Conservation (phyloP, 2,888 invertebrate species). For the Antheraea assamensis region DNA sequence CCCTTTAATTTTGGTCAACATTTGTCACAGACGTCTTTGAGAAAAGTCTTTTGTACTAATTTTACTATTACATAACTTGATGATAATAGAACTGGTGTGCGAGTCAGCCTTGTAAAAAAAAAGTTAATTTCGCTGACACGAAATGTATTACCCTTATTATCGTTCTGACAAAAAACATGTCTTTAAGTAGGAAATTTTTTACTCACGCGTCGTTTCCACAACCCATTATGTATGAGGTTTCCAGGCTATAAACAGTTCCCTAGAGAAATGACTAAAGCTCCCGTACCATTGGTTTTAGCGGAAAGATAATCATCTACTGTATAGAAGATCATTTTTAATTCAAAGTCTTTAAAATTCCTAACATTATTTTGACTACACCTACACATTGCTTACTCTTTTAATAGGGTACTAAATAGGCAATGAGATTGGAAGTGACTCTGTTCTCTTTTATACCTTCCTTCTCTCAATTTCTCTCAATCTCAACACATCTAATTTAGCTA, state of each 20-base stretch:
- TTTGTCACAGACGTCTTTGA: background rate
- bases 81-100: background rate
- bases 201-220: slow-evolving; percentile 14
- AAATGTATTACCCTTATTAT: slow-evolving; percentile 6
- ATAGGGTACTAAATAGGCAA: too few species aligned
- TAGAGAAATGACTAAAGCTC: slow-evolving; percentile 15
- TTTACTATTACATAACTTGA: background rate
- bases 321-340: background rate
- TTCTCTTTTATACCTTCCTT: too few species aligned
- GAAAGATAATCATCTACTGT: background rate
- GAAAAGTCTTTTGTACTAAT: background rate
- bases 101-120: background rate
- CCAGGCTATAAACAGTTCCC: slow-evolving; percentile 16
- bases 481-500: too few species aligned
- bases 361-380: too few species aligned
- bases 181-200: slow-evolving; percentile 15
- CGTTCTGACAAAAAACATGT: slow-evolving; percentile 8
- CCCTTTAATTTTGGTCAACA: background rate
- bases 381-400: too few species aligned
- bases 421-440: too few species aligned
- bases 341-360: background rate
- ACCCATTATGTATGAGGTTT: slow-evolving; percentile 19
- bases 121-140: background rate
- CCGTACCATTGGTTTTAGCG: slow-evolving; percentile 16
- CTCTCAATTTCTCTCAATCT: too few species aligned